These are phyloP conservation scores for Sebastiscus albofasciatus DNA, from an alignment of 2,797 vertebrate genomes.

Conservation along the genomic window DNA sequence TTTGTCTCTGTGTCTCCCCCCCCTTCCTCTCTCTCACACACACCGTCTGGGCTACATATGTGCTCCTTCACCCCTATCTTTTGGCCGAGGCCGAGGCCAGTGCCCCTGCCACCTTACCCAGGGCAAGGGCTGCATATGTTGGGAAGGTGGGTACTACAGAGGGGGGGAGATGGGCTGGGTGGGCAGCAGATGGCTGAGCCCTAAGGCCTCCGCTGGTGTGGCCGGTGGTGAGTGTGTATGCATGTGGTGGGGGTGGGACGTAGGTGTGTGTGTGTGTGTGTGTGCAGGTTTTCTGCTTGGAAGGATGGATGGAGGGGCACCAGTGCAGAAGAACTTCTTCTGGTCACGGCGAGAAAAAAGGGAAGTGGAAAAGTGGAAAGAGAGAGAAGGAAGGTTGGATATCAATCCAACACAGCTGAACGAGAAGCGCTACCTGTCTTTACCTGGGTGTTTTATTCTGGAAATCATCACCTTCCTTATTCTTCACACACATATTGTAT, in stretches of 20 bases:
- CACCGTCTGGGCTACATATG: conserved; percentile 77
- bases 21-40: conserved; percentile 31
- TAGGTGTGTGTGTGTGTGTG: conserved; percentile 30
- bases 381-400: conserved; percentile 3
- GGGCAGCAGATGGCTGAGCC: conserved; percentile 97
- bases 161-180: conserved; percentile 80
- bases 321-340: conserved; percentile 95
- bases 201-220: conserved; percentile 93
- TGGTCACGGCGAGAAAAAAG: conserved; percentile 74
- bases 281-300: conserved; percentile 86
- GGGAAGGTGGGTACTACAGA: conserved; percentile 91
- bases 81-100: conserved; percentile 70
- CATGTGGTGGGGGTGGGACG: conserved; percentile 37
- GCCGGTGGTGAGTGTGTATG: conserved; percentile 81
- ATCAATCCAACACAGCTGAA: neutral
- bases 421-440: neutral
- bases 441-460: neutral
- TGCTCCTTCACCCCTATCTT: conserved; percentile 75
- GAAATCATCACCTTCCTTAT: neutral
- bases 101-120: conserved; percentile 83
- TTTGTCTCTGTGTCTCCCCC: conserved; percentile 41
- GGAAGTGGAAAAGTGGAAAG: neutral
- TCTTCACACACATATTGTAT: neutral
- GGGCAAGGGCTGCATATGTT: conserved; percentile 95
- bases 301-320: conserved; percentile 92